These are phyloP conservation scores for Nomada flava DNA, from an alignment of 2,888 invertebrate genomes.

Conservation along the genomic window DNA sequence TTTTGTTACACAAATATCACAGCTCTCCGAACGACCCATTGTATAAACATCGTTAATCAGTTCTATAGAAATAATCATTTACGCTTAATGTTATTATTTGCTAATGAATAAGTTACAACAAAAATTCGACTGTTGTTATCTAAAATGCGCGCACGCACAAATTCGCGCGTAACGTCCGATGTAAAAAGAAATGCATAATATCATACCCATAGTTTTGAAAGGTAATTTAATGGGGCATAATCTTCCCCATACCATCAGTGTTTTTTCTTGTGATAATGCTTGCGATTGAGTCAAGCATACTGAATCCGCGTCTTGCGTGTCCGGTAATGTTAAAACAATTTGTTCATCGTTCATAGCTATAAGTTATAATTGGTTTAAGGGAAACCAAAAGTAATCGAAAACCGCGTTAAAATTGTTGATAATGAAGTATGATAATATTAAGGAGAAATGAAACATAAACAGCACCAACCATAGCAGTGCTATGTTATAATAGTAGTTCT, in stretches of 20 bases:
- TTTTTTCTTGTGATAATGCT: constrained; percentile 52
- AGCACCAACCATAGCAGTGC: constrained; percentile 31
- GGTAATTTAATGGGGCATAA: constrained; percentile 66
- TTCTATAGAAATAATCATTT: constrained; percentile 83
- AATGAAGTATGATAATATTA: constrained; percentile 1
- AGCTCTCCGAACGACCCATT: constrained; percentile 85
- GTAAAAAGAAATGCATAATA: constrained; percentile 6
- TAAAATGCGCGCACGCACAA: not conserved
- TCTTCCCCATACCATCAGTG: constrained; percentile 73
- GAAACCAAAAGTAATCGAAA: constrained; percentile 33
- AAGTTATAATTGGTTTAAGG: constrained; percentile 35
- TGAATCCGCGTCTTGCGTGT: constrained; percentile 75
- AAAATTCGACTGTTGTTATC: not conserved
- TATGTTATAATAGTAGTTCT: constrained; percentile 2
- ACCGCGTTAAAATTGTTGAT: not conserved
- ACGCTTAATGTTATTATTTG: not conserved
- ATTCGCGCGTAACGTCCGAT: not conserved
- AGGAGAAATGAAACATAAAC: not conserved
- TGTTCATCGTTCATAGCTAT: constrained; percentile 59
- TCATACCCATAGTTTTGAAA: constrained; percentile 65
- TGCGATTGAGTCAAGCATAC: constrained; percentile 74
- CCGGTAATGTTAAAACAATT: constrained; percentile 71
- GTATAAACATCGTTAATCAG: constrained; percentile 85
- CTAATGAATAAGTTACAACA: not conserved
- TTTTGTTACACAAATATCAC: constrained; percentile 85